A percentile compares a stretch with the other conserved stretches of the same genome.
phyloP scores from a whole-genome alignment of 1,140 invertebrate genomes.

The Pectinophora gossypiella region DNA sequence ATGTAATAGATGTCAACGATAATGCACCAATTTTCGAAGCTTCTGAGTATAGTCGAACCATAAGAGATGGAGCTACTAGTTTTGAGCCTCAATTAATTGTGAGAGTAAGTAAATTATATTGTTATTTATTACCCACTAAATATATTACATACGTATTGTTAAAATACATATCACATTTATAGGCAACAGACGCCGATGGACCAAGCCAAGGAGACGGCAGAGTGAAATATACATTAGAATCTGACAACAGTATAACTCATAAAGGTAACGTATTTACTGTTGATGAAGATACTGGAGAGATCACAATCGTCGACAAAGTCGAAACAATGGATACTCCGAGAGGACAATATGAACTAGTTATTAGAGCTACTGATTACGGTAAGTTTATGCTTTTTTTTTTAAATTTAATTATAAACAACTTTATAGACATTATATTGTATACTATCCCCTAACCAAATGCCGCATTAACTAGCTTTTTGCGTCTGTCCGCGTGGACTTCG shows the following conservation, averaged over 20 bases:
- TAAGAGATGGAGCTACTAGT: slow-evolving; percentile 81
- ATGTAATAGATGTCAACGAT: slow-evolving; percentile 88
- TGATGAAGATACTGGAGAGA: slow-evolving; percentile 82
- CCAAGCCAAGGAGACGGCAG: slow-evolving; percentile 81
- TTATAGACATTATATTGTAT: no score
- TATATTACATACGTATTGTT: background rate
- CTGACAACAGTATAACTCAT: slow-evolving; percentile 80
- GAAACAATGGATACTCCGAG: slow-evolving; percentile 83
- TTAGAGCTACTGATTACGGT: slow-evolving; percentile 85
- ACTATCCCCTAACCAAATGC: no score
- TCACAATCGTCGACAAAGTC: slow-evolving; percentile 78
- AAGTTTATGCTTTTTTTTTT: slow-evolving; percentile 2
- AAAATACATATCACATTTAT: slow-evolving; percentile 8
- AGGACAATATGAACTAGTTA: slow-evolving; percentile 82
- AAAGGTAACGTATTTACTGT: slow-evolving; percentile 77
- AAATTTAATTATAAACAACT: background rate
- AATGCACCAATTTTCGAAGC: slow-evolving; percentile 87
- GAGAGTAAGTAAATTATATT: slow-evolving; percentile 47
- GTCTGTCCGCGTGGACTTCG: no score
- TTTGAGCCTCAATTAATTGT: slow-evolving; percentile 87
- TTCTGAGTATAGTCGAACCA: slow-evolving; percentile 82
- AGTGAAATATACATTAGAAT: slow-evolving; percentile 81
- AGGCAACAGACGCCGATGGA: slow-evolving; percentile 84
- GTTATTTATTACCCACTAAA: background rate
- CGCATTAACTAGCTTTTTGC: no score